Percentiles rank a stretch among this genome's conserved stretches.
These are phyloP conservation scores for Lerista edwardsae DNA, from an alignment of 2,797 vertebrate genomes.

Conservation along the genomic window DNA sequence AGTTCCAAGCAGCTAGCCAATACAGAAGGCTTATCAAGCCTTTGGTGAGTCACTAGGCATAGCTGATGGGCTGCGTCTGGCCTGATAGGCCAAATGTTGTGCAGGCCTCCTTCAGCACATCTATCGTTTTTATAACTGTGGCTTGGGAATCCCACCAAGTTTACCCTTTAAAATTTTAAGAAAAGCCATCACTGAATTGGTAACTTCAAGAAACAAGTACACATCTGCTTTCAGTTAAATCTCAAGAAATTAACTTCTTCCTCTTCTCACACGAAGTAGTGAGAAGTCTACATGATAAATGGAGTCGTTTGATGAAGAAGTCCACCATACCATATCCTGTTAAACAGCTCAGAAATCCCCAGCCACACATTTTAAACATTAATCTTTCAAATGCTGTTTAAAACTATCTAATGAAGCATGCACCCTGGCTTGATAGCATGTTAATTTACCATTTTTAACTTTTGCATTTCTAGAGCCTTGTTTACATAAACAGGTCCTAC, in stretches of 20 bases:
- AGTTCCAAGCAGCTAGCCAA: no score
- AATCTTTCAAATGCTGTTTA: background rate
- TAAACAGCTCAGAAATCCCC: background rate
- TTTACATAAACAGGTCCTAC: constrained; percentile 5
- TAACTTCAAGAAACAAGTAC: background rate
- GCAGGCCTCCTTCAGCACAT: background rate
- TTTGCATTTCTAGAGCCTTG: background rate
- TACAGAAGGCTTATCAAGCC: no score
- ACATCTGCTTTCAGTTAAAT: background rate
- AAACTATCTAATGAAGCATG: background rate
- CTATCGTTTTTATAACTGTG: fast-evolving
- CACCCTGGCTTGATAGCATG: background rate
- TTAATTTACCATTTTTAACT: background rate
- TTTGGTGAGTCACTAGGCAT: no score
- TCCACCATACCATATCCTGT: fast-evolving
- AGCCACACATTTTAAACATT: background rate
- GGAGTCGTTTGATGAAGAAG: background rate
- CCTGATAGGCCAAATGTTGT: background rate
- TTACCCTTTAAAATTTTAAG: background rate
- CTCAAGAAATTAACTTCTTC: background rate
- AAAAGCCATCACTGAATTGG: background rate
- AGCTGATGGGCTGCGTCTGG: background rate
- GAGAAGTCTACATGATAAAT: constrained; percentile 13
- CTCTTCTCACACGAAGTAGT: background rate
- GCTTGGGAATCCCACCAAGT: background rate